phyloP scores from a whole-genome alignment of 1,140 invertebrate species.

The Apis dorsata region DNA sequence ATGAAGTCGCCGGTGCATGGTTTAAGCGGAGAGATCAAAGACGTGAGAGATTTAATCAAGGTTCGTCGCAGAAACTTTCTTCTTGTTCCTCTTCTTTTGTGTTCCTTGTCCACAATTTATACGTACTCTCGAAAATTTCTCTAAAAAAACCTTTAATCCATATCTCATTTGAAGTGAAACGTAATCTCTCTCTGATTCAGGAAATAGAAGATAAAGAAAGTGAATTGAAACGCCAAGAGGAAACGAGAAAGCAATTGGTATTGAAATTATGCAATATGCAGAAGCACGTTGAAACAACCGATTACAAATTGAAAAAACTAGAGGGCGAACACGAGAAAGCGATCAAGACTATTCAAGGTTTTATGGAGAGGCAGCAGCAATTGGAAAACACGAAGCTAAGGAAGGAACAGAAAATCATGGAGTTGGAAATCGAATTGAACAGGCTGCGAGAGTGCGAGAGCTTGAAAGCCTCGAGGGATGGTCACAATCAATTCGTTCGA shows the following conservation, averaged over 20 bases:
- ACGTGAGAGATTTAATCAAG: slow-evolving; percentile 45
- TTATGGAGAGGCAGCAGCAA: slow-evolving; percentile 72
- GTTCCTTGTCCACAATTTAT: rapidly evolving
- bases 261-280: slow-evolving; percentile 71
- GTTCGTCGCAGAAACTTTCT: slow-evolving; percentile 21
- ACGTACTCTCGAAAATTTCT: not conserved
- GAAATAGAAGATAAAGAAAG: slow-evolving; percentile 72
- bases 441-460: slow-evolving; percentile 61
- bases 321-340: slow-evolving; percentile 73
- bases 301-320: slow-evolving; percentile 71
- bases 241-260: slow-evolving; percentile 72
- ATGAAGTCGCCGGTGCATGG: slow-evolving; percentile 14
- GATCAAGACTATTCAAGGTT: slow-evolving; percentile 75
- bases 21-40: slow-evolving; percentile 24
- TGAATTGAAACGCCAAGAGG: slow-evolving; percentile 68
- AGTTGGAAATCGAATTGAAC: slow-evolving; percentile 71
- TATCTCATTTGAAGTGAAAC: not conserved
- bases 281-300: slow-evolving; percentile 61
- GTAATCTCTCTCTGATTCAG: slow-evolving; percentile 46
- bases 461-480: slow-evolving; percentile 44
- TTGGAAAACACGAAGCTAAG: slow-evolving; percentile 67
- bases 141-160: rapidly evolving
- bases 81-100: not conserved
- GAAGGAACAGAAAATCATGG: slow-evolving; percentile 71
- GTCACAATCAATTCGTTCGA: slow-evolving; percentile 41